These are phyloP conservation scores for Eugnorisma glareosa DNA, from an alignment of 2,888 invertebrate species.

Conservation along the genomic window DNA sequence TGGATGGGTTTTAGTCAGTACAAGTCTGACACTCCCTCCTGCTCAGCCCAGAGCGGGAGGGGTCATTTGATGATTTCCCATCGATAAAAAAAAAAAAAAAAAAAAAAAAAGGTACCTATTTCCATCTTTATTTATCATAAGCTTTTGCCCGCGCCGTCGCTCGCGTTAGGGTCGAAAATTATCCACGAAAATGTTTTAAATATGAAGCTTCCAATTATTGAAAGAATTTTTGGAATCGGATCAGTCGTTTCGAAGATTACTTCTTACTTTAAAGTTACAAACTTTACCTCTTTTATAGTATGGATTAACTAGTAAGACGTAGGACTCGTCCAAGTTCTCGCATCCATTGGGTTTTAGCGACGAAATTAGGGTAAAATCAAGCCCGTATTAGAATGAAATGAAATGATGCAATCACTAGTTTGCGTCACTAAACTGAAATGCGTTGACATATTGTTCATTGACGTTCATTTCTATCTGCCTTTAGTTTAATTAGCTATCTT, in stretches of 20 bases:
- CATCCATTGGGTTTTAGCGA: background rate
- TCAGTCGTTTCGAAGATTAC: background rate
- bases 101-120: background rate
- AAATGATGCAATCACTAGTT: slow-evolving; percentile 2
- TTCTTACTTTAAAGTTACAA: background rate
- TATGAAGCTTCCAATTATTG: no score
- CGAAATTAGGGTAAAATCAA: background rate
- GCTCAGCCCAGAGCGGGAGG: no score
- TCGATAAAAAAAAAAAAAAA: no score
- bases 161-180: background rate
- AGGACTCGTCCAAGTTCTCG: background rate
- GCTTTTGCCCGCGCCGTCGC: background rate
- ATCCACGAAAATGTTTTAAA: no score
- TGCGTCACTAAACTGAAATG: slow-evolving; percentile 33
- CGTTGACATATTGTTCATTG: slow-evolving; percentile 36
- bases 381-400: background rate
- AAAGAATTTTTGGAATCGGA: background rate
- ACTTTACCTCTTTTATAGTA: background rate
- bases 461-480: slow-evolving; percentile 29
- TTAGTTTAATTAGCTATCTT: slow-evolving; percentile 22
- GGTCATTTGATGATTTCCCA: no score
- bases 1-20: no score
- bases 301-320: background rate
- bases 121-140: background rate
- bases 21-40: no score